These are phyloP conservation scores for Streptopelia turtur DNA, from an alignment of 2,797 vertebrate genomes.

Conservation along the genomic window DNA sequence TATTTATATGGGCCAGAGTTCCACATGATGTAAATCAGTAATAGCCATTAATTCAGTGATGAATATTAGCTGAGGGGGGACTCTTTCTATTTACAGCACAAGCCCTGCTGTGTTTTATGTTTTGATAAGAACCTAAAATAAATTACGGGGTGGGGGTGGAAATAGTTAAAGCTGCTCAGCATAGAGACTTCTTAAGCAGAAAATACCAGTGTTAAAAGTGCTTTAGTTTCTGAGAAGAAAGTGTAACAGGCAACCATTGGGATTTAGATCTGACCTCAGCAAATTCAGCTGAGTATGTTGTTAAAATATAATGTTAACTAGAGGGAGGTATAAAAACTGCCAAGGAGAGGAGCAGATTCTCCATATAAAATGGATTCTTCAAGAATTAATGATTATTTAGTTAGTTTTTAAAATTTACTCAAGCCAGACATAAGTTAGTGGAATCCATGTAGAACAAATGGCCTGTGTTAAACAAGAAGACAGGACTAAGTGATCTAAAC, in stretches of 20 bases:
- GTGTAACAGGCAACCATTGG: background rate
- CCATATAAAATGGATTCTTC: background rate
- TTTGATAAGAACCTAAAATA: slow-evolving; percentile 55
- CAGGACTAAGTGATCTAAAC: background rate
- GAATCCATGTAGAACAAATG: background rate
- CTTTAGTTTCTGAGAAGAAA: slow-evolving; percentile 3
- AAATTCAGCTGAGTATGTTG: background rate
- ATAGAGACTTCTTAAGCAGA: background rate
- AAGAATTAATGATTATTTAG: background rate
- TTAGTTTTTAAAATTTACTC: background rate
- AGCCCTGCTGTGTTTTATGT: slow-evolving; percentile 31
- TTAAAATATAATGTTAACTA: background rate
- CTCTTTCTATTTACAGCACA: slow-evolving; percentile 51
- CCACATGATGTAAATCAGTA: background rate
- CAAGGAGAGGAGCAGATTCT: background rate
- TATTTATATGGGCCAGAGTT: slow-evolving; percentile 1
- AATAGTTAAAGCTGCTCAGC: background rate
- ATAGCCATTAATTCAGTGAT: background rate
- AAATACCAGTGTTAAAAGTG: background rate
- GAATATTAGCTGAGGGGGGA: slow-evolving; percentile 1
- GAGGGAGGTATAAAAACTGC: background rate
- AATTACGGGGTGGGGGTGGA: background rate
- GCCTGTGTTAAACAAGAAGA: background rate
- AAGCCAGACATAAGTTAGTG: background rate
- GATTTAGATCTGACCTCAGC: background rate